These are phyloP conservation scores for Meteorus colon DNA, from an alignment of 2,888 invertebrate species.

Conservation along the genomic window DNA sequence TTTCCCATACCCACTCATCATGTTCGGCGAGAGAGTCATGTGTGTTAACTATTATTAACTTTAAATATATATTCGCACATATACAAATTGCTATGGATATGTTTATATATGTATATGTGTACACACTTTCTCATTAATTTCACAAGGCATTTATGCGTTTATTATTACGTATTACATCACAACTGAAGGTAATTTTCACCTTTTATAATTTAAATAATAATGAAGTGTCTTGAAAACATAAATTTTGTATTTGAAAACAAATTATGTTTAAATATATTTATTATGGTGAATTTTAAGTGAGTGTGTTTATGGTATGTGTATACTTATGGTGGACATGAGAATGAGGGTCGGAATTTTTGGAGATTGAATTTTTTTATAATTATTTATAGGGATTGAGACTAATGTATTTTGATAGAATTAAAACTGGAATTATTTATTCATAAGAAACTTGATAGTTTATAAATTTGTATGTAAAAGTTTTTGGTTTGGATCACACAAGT, in stretches of 20 bases:
- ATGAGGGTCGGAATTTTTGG: too few species aligned
- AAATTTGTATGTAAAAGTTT: too few species aligned
- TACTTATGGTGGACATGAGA: not conserved
- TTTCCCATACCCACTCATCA: conserved; percentile 40
- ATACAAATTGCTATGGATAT: conserved; percentile 1
- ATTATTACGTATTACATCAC: conserved; percentile 31
- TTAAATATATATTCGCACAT: conserved; percentile 24
- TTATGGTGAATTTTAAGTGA: not conserved
- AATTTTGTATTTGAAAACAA: not conserved
- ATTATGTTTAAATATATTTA: conserved; percentile 1
- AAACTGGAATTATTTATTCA: too few species aligned
- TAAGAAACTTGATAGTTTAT: too few species aligned
- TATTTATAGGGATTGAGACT: too few species aligned
- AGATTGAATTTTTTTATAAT: too few species aligned
- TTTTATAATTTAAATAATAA: conserved; percentile 27
- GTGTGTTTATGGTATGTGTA: not conserved
- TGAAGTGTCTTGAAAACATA: conserved; percentile 18
- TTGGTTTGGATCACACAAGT: too few species aligned
- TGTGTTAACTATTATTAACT: conserved; percentile 35
- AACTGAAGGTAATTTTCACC: conserved; percentile 31
- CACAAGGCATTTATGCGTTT: conserved; percentile 30
- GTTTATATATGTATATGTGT: conserved; percentile 11
- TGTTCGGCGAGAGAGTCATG: conserved; percentile 27
- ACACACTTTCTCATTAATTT: conserved; percentile 2
- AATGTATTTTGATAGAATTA: too few species aligned